Evolutionary conservation across 2,113 vertebrate species (phyloP), one percentile per base, ranked within the genome.

Genomic region (Lamprologus speciosus): DNA sequence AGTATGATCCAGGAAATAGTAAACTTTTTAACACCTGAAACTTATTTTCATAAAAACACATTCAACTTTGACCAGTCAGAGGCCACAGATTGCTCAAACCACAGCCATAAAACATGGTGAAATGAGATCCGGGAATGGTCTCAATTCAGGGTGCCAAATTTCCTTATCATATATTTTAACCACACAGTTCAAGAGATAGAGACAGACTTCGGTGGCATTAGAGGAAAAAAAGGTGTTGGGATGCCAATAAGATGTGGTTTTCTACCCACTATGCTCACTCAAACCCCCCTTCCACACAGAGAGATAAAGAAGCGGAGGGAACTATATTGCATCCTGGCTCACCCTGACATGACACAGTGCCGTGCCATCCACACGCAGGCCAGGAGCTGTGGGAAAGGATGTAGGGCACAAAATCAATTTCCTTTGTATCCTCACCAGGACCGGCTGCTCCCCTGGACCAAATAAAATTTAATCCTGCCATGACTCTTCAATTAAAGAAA

Each of bases 351-450:
- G 85, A 84, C 81, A 57, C 80, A 26, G 79, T 26, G 85, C 87
- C 40, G 13, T 37, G 65, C 35, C 82, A 35, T 54, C 73, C 54
- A 9, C 70, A 35, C 6, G 6, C 73, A 13, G 11, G 86, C 84
- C 92, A 90, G 85, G 63, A 93, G 90, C 91, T 60, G 86, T 80
- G 47, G 91, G 90, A 85, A 53, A 91, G 79, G 83, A 91, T 91
- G 84, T 90, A 85, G 88, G 87, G 84, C 84, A 94, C 89, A 91
- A 95, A 96, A 95, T 95, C 94, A 91, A 96, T 95, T 96, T 96
- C 93, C 92, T 88, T 65, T 90, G 88, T 86, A 45, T 81, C 88
- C 82, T 91, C 78, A 81, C 82, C 81, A 78, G 75, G 75, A 89
- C 88, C 82, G 88, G 82, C 91, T 92, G 90, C 90, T 94, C 88